Percentiles rank a stretch among this genome's conserved stretches.
phyloP scores from a whole-genome alignment of 2,113 vertebrate species.

The Octodon degus region DNA sequence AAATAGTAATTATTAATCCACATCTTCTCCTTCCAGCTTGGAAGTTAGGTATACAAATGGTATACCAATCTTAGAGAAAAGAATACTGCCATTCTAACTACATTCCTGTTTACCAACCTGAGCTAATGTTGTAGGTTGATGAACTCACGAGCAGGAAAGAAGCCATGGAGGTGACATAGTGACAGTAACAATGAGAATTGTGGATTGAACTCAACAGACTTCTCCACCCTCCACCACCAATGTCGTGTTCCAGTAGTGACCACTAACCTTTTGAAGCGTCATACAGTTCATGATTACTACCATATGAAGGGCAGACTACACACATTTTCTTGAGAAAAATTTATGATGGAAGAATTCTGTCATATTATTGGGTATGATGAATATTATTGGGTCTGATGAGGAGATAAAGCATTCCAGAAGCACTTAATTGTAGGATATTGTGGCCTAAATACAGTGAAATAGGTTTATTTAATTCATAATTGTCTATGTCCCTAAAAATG shows the following conservation, averaged over 20 bases:
- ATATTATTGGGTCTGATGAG: background rate
- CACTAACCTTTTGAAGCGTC: background rate
- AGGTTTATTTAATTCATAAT: background rate
- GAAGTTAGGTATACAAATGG: background rate
- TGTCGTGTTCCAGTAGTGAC: background rate
- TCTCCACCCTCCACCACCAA: background rate
- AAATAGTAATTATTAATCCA: background rate
- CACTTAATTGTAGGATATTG: background rate
- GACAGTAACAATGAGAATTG: background rate
- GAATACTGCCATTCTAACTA: background rate
- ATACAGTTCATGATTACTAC: background rate
- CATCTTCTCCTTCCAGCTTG: background rate
- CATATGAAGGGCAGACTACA: background rate
- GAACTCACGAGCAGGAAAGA: background rate
- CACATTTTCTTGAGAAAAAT: background rate
- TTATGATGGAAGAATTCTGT: background rate
- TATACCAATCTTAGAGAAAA: background rate
- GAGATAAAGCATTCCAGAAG: background rate
- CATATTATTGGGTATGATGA: background rate
- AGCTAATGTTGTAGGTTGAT: background rate
- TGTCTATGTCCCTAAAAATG: background rate
- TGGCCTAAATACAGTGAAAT: background rate
- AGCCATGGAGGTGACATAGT: accelerated
- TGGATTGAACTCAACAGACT: background rate
- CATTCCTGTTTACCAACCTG: background rate